Evolutionary conservation across 1,140 invertebrate genomes (phyloP), one percentile per base, ranked within the genome.

Genomic region (Hyles euphorbiae): DNA sequence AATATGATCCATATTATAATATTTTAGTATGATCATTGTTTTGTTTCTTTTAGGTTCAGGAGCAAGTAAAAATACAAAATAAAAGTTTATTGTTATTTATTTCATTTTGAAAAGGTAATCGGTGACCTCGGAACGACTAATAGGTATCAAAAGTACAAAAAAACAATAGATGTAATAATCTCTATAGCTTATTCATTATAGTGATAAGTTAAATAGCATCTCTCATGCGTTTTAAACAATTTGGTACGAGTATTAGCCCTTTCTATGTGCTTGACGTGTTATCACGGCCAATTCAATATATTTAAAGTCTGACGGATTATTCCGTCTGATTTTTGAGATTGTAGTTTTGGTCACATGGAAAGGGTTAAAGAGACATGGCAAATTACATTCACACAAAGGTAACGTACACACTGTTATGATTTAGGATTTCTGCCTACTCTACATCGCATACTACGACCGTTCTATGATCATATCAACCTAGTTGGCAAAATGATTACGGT

Each of bases 101-200:
- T 83, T 83, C 70, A 83, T 82, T 83, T 85, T 83, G 78, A 86
- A 73, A 86, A 86, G 84, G 85, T 85, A 81, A 82, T 88, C 78
- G 79, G 81, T 86, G 84, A 88, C 81, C 83, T 86, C 81, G 76
- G 78, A 86, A 80, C 81, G 78, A 79, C 76, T 80, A 82, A 82
- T 73, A 78, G 66, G 71, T 88, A 88, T 85, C 81, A 88, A 88
- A 87, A 88, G 74, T 88, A 88, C 72, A 88, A 83, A 59, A 58
- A 61, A 83, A 84, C 70, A 72, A 84, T 72, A 81, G 71, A 76
- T 70, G 68, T 74, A 73, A 78, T 79, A 83, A 83, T 85, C 81
- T 86, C 81, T 88, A 85, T 80, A 67, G 68, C 70, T 77, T 79
- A 74, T 63, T 69, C 58, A 74, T 71, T 61, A 79, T 83, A 83